Percentiles rank a stretch among this genome's conserved stretches.
Conservation (phyloP, 1,140 invertebrate species). For the Trachymyrmex septentrionalis region DNA sequence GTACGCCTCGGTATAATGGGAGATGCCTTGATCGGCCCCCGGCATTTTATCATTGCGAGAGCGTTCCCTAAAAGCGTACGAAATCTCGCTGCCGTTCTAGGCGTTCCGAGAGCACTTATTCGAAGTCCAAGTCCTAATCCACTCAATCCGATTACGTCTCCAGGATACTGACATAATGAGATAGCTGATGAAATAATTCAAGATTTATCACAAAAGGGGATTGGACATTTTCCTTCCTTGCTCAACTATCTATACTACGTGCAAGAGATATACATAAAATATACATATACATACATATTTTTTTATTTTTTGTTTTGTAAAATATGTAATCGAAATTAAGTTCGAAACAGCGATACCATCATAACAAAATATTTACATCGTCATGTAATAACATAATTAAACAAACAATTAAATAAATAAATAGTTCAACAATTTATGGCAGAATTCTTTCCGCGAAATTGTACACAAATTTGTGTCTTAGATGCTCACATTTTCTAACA, state of each 20-base stretch:
- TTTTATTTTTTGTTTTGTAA: not conserved
- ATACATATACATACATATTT: not conserved
- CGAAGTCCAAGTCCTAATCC: slow-evolving; percentile 80
- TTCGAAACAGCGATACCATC: not conserved
- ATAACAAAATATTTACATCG: slow-evolving; percentile 12
- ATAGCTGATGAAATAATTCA: not conserved
- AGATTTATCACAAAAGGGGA: not conserved
- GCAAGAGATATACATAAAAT: no score
- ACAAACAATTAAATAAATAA: slow-evolving; percentile 20
- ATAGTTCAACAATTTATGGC: not conserved
- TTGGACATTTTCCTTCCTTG: not conserved
- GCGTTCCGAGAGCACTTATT: slow-evolving; percentile 78
- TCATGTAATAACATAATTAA: not conserved
- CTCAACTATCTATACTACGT: not conserved
- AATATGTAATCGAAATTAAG: not conserved
- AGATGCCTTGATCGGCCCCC: slow-evolving; percentile 90
- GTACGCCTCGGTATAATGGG: slow-evolving; percentile 92
- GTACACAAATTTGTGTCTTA: not conserved
- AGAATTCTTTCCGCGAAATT: not conserved
- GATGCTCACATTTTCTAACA: not conserved
- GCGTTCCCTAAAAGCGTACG: slow-evolving; percentile 86
- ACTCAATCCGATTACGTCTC: slow-evolving; percentile 76
- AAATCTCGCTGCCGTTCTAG: slow-evolving; percentile 84
- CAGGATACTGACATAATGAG: slow-evolving; percentile 74
- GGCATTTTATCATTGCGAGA: slow-evolving; percentile 86